Percentiles rank a stretch among this genome's conserved stretches.
These are phyloP conservation scores for Neuroterus valhalla DNA, from an alignment of 1,140 invertebrate species.

Conservation along the genomic window DNA sequence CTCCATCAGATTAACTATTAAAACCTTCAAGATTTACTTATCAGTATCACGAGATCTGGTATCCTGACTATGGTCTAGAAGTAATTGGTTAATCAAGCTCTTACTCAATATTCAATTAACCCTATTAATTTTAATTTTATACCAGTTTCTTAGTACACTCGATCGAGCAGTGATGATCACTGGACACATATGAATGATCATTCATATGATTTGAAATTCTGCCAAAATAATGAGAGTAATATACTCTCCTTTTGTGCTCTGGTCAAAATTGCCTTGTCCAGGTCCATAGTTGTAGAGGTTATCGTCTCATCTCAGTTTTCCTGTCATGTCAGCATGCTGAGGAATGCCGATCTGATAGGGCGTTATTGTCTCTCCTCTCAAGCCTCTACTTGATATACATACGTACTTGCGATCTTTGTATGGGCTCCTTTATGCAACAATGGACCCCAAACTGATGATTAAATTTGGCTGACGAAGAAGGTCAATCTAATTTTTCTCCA, in stretches of 20 bases:
- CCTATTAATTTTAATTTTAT: no score
- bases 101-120: no score
- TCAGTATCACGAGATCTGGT: neutral
- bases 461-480: neutral
- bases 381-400: conserved; percentile 12
- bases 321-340: conserved; percentile 51
- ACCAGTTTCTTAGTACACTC: neutral
- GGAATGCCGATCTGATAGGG: conserved; percentile 55
- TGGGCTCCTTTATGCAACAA: conserved; percentile 20
- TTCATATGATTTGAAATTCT: neutral
- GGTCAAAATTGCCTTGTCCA: conserved; percentile 20
- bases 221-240: conserved; percentile 5
- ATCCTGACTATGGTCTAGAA: no score
- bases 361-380: conserved; percentile 51
- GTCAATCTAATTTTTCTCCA: conserved; percentile 15
- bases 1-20: neutral
- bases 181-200: neutral
- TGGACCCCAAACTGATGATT: neutral
- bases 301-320: conserved; percentile 54
- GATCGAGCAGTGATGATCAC: neutral
- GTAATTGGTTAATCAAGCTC: no score
- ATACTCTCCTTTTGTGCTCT: conserved; percentile 9
- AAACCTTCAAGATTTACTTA: neutral
- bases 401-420: conserved; percentile 26
- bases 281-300: conserved; percentile 37